phyloP scores from a whole-genome alignment of 2,797 vertebrate species.

The Brotula barbata region DNA sequence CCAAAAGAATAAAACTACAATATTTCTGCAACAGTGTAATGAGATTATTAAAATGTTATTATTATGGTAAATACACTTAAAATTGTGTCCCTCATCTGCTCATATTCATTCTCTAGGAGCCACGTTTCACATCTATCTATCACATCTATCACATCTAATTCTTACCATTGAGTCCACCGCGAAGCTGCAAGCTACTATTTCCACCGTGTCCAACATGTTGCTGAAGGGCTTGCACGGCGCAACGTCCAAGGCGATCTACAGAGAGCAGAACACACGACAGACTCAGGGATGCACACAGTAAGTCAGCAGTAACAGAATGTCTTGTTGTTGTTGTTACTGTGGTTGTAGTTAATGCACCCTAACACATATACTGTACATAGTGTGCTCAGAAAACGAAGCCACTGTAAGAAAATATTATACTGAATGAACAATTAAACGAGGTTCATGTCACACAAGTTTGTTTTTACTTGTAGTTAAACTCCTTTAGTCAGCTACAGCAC shows the following conservation, averaged over 20 bases:
- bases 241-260: conserved; percentile 86
- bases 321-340: neutral
- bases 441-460: conserved; percentile 12
- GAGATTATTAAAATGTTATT: no score
- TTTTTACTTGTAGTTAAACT: conserved; percentile 41
- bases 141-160: neutral
- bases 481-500: conserved; percentile 25
- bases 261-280: conserved; percentile 3
- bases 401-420: conserved; percentile 18
- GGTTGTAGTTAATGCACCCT: no score
- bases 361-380: neutral
- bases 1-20: no score
- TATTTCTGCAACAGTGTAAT: no score
- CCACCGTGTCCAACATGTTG: conserved; percentile 88
- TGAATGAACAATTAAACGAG: conserved; percentile 17
- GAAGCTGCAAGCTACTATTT: conserved; percentile 89
- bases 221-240: conserved; percentile 92
- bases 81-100: no score
- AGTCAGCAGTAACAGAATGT: neutral
- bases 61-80: no score
- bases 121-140: neutral
- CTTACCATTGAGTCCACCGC: conserved; percentile 92
- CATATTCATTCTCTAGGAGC: no score
- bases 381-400: conserved; percentile 15
- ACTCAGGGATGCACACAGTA: neutral